These are phyloP conservation scores for Trigoniulus corallinus DNA, from an alignment of 1,140 invertebrate genomes.

Conservation along the genomic window DNA sequence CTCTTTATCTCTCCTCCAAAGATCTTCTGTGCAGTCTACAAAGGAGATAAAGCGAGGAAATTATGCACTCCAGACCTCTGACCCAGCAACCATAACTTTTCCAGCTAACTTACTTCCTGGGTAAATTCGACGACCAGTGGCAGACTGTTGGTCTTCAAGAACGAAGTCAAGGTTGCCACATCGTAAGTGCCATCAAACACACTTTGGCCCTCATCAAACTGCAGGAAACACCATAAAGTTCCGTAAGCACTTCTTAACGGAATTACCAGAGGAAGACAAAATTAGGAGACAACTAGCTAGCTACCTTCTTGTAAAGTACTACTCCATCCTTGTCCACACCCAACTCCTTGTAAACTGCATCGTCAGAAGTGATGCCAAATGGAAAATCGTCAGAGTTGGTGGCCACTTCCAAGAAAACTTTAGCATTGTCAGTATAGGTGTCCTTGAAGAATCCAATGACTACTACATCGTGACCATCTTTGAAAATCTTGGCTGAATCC, in stretches of 20 bases:
- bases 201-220: slow-evolving; percentile 86
- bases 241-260: background rate
- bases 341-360: slow-evolving; percentile 55
- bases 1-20: slow-evolving; percentile 95
- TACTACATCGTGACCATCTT: slow-evolving; percentile 57
- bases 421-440: slow-evolving; percentile 52
- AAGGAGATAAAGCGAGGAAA: background rate
- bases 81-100: background rate
- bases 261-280: background rate
- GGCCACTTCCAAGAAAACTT: slow-evolving; percentile 66
- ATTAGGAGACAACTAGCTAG: background rate
- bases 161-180: slow-evolving; percentile 52
- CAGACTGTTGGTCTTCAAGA: slow-evolving; percentile 67
- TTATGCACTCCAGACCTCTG: background rate
- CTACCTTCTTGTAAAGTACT: slow-evolving; percentile 77
- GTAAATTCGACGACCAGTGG: slow-evolving; percentile 95
- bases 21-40: slow-evolving; percentile 78
- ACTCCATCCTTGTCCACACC: slow-evolving; percentile 53
- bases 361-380: slow-evolving; percentile 69
- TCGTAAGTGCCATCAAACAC: slow-evolving; percentile 54
- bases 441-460: slow-evolving; percentile 91
- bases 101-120: slow-evolving; percentile 41
- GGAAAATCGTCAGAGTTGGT: slow-evolving; percentile 63
- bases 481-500: slow-evolving; percentile 69
- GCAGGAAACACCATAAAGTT: slow-evolving; percentile 9